phyloP scores from a whole-genome alignment of 1,140 invertebrate genomes.

The Drosophila serrata region DNA sequence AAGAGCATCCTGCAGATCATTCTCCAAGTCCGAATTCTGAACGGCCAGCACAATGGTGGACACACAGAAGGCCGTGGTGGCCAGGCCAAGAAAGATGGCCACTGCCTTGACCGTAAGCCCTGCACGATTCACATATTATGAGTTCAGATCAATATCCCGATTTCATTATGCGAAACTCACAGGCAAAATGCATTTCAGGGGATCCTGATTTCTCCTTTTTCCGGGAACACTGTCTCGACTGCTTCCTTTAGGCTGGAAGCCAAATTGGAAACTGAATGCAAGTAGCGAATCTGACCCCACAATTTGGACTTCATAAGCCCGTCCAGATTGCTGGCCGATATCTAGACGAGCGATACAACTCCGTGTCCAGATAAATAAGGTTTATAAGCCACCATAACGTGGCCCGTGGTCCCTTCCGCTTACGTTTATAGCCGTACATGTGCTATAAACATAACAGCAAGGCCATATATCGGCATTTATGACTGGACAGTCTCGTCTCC shows the following conservation, averaged over 20 bases:
- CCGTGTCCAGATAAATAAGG: slow-evolving; percentile 38
- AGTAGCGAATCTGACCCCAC: slow-evolving; percentile 54
- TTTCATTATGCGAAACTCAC: slow-evolving; percentile 40
- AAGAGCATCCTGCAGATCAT: slow-evolving; percentile 75
- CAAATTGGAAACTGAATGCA: slow-evolving; percentile 54
- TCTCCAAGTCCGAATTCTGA: slow-evolving; percentile 67
- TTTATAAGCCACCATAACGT: slow-evolving; percentile 25
- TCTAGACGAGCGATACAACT: slow-evolving; percentile 35
- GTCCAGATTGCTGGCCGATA: slow-evolving; percentile 51
- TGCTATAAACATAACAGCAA: slow-evolving; percentile 7
- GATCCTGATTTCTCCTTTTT: slow-evolving; percentile 30
- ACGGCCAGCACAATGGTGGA: slow-evolving; percentile 85
- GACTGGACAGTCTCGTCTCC: slow-evolving; percentile 32
- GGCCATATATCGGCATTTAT: slow-evolving; percentile 52
- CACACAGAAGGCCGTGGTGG: slow-evolving; percentile 84
- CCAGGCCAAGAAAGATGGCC: slow-evolving; percentile 73
- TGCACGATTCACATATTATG: slow-evolving; percentile 5
- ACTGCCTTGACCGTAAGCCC: slow-evolving; percentile 75
- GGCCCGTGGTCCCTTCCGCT: slow-evolving; percentile 21
- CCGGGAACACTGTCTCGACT: slow-evolving; percentile 21
- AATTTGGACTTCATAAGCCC: slow-evolving; percentile 63
- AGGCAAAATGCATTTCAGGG: slow-evolving; percentile 64
- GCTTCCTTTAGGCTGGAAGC: slow-evolving; percentile 54
- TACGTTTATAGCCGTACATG: slow-evolving; percentile 19
- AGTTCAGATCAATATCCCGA: not conserved